Conservation (phyloP, 2,888 invertebrate species). For the Osmoderma eremita region DNA sequence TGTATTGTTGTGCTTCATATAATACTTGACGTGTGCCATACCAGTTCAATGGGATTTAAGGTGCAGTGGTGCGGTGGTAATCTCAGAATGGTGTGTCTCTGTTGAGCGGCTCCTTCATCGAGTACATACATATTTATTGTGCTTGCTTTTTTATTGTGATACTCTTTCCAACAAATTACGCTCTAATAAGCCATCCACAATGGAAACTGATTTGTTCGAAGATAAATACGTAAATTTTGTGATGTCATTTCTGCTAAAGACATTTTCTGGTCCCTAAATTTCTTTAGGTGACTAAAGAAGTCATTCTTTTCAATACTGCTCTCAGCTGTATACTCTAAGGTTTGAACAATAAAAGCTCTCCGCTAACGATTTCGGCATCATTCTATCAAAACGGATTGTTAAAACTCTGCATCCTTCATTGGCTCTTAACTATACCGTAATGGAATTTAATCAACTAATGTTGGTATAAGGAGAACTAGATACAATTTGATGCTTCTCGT, state of each 20-base stretch:
- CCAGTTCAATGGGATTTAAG: too few relatives aligned
- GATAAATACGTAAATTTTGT: too few relatives aligned
- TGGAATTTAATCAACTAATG: constrained; percentile 17
- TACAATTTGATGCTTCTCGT: constrained; percentile 21
- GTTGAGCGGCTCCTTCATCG: too few relatives aligned
- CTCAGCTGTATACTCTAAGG: constrained; percentile 58
- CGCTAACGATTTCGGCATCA: constrained; percentile 28
- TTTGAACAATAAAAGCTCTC: constrained; percentile 53
- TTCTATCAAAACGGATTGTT: neutral
- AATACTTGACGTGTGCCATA: too few relatives aligned
- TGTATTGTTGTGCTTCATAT: too few relatives aligned
- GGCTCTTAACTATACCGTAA: neutral
- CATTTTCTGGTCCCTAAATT: constrained; percentile 52
- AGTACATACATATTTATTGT: too few relatives aligned
- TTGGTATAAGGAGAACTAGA: constrained; percentile 29
- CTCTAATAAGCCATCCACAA: too few relatives aligned
- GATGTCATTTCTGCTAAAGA: constrained; percentile 55
- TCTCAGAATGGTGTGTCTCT: too few relatives aligned
- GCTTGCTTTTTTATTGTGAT: too few relatives aligned
- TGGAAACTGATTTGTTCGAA: too few relatives aligned
- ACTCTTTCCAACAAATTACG: too few relatives aligned
- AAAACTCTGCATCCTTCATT: neutral
- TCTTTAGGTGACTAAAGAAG: constrained; percentile 60
- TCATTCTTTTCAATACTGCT: constrained; percentile 60
- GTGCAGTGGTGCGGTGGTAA: too few relatives aligned